These are phyloP conservation scores for Elephas maximus DNA, from an alignment of 2,113 vertebrate genomes.

Conservation along the genomic window DNA sequence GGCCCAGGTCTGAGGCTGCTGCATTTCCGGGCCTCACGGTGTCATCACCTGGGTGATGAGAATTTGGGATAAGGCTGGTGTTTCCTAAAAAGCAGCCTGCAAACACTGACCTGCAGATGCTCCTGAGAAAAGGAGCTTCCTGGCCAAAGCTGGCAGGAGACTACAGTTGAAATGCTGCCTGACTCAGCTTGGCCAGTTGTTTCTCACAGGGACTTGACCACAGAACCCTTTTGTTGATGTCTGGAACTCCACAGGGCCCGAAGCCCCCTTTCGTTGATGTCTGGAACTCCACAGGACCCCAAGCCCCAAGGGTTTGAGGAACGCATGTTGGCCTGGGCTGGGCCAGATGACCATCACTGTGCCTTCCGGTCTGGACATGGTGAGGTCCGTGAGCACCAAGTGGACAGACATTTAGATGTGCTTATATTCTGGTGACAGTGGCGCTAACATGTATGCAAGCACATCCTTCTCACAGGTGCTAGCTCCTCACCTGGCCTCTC, in stretches of 20 bases:
- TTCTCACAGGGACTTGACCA: neutral
- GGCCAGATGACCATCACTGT: accelerated
- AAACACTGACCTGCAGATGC: accelerated
- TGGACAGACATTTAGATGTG: accelerated
- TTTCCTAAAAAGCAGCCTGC: accelerated
- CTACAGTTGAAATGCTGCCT: accelerated
- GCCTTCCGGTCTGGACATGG: no score
- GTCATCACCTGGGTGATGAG: accelerated
- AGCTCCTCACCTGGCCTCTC: no score
- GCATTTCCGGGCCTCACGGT: accelerated
- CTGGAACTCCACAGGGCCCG: accelerated
- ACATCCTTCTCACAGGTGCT: neutral
- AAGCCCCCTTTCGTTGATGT: accelerated
- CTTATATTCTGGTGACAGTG: neutral
- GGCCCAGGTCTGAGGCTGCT: neutral
- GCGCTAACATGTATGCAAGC: no score
- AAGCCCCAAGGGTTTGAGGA: accelerated
- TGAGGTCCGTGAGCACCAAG: no score
- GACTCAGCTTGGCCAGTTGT: accelerated
- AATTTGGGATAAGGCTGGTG: no score
- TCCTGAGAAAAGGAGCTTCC: neutral
- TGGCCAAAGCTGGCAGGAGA: neutral
- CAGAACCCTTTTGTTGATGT: accelerated
- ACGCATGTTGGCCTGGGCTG: neutral
- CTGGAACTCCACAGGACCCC: accelerated